Base-by-base conservation (phyloP, 2,888 invertebrate species). In the Macaria notata region DNA sequence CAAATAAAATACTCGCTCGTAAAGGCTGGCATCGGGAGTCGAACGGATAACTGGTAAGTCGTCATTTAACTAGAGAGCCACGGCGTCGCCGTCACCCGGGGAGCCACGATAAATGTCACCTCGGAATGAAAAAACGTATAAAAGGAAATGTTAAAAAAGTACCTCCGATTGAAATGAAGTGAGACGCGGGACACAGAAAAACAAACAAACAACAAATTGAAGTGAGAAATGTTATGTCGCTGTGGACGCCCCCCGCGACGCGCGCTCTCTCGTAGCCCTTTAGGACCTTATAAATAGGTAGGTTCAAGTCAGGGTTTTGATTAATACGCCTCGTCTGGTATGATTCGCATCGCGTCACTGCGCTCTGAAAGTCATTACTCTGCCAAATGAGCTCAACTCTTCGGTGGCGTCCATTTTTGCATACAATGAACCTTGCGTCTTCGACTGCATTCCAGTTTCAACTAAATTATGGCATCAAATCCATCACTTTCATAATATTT, bases 171-270 rank as follows among this genome's bases (percentile, higher is more conserved):
- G 83, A 84, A 87, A 86, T 82, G 84, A 84, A 86, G 81, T 85
- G 82, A 84, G 82, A 79, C 79, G 79, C 79, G 76, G 74, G 73
- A 75, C 75, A 77, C 72, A 76, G 79, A 86, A 83, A 84, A 88
- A 86, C 81, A 87, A 86, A 86, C 72, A 84, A 77, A 80, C 76
- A 69, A 86, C 86, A 82, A 86, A 86, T 86, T 84, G 83, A 88
- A 86, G 88, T 89, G 88, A 88, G 86, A 89, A 87, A 88, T 88
- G 84, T 79, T 81, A 81, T 83, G 88, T 88, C 81, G 79, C 73
- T 69, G 69, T 65, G 78, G 75, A 71, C 78, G 76, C 87, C 87
- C 85, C 86, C 86, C 84, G 85, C 78, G 79, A 76, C 68, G 81
- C 66, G 54, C 60, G 68, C 68, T 58, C 72, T 72, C 71, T 63